Conservation (phyloP, 2,797 vertebrate genomes). For the Centropyge bicolor region DNA sequence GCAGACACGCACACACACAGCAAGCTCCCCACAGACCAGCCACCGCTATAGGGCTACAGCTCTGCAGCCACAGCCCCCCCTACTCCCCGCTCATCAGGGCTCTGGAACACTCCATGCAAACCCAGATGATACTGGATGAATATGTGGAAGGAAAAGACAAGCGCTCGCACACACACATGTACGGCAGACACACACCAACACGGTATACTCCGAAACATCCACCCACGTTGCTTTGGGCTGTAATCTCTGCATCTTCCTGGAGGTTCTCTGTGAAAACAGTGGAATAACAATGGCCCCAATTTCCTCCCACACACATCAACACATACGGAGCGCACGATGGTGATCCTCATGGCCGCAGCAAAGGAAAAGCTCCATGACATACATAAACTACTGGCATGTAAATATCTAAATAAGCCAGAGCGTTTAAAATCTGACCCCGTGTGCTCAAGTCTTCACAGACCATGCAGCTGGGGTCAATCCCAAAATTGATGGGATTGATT, state of each 20-base stretch:
- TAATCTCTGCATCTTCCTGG: slow-evolving; percentile 54
- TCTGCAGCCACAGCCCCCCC: slow-evolving; percentile 54
- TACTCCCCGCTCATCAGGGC: slow-evolving; percentile 40
- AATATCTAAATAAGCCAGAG: slow-evolving; percentile 41
- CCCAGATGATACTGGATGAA: slow-evolving; percentile 59
- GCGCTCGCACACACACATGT: slow-evolving; percentile 33
- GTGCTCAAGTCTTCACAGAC: slow-evolving; percentile 37
- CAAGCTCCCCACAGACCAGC: slow-evolving; percentile 78
- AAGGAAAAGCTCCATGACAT: slow-evolving; percentile 39
- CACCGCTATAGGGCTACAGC: slow-evolving; percentile 78
- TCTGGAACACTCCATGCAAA: slow-evolving; percentile 62
- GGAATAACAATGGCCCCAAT: slow-evolving; percentile 68
- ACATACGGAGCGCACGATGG: slow-evolving; percentile 5
- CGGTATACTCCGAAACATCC: slow-evolving; percentile 43
- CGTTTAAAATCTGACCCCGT: slow-evolving; percentile 26
- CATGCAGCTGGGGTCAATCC: slow-evolving; percentile 58
- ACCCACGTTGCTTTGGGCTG: slow-evolving; percentile 63
- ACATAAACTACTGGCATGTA: slow-evolving; percentile 36
- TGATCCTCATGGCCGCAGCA: slow-evolving; percentile 22
- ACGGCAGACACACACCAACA: slow-evolving; percentile 12
- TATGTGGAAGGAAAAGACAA: slow-evolving; percentile 59
- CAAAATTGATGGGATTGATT: slow-evolving; percentile 78
- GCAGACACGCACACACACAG: slow-evolving; percentile 73
- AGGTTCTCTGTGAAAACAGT: slow-evolving; percentile 56
- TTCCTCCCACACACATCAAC: slow-evolving; percentile 64